A percentile compares a stretch with the other conserved stretches of the same genome.
Evolutionary conservation across 2,888 invertebrate genomes (phyloP).

Genomic region (Clusia tigrina): DNA sequence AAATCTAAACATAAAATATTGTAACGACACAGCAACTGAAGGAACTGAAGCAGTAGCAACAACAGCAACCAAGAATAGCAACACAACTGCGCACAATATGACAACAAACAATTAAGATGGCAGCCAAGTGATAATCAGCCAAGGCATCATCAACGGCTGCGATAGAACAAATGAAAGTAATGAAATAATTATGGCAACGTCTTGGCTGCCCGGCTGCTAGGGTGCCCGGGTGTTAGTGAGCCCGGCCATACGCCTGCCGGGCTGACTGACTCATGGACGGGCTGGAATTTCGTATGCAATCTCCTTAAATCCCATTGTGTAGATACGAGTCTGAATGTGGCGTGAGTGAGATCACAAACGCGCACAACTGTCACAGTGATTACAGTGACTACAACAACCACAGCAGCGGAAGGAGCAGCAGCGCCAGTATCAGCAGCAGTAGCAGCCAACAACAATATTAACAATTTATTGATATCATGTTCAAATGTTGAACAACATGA

Average conservation of each 20-base stretch:
- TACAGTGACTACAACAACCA: not conserved
- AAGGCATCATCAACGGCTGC: conserved; percentile 48
- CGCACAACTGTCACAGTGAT: conserved; percentile 12
- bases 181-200: conserved; percentile 56
- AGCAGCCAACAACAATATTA: not conserved
- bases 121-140: conserved; percentile 52
- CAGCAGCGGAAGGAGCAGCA: too few relatives aligned
- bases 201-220: conserved; percentile 17
- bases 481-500: conserved; percentile 32
- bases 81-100: conserved; percentile 48
- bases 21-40: too few relatives aligned
- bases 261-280: not conserved
- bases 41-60: not conserved
- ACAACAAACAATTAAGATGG: conserved; percentile 59
- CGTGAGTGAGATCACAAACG: conserved; percentile 14
- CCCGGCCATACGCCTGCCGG: not conserved
- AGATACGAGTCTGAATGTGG: not conserved
- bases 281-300: not conserved
- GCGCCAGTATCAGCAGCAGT: not conserved
- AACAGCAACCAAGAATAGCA: not conserved
- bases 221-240: not conserved
- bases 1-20: too few relatives aligned
- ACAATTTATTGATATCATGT: conserved; percentile 44
- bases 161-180: conserved; percentile 55
- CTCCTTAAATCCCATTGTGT: not conserved